phyloP scores from a whole-genome alignment of 2,113 vertebrate genomes.

The Gallinago media region DNA sequence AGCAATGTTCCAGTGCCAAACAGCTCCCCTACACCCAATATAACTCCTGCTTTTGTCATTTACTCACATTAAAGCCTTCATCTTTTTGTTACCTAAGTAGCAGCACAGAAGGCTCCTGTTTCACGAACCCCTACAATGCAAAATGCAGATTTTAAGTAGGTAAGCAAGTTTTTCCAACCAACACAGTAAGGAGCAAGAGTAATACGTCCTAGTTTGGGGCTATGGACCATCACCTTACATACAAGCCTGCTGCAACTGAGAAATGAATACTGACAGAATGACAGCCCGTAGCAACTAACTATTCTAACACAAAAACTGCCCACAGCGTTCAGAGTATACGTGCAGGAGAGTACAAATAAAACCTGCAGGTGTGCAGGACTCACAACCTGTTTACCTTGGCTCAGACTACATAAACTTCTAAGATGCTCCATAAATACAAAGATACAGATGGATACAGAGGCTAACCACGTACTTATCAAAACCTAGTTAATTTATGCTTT shows the following conservation, averaged over 20 bases:
- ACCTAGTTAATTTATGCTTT: not conserved
- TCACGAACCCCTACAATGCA: rapidly evolving
- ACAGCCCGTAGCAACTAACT: not conserved
- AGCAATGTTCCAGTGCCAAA: not conserved
- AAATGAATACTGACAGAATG: not conserved
- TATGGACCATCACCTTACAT: not conserved
- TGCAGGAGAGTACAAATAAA: not conserved
- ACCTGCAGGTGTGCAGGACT: not conserved
- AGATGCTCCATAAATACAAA: not conserved
- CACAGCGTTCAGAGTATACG: rapidly evolving
- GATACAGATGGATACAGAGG: not conserved
- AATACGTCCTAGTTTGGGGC: not conserved
- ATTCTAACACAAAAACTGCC: not conserved
- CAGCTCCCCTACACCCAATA: not conserved
- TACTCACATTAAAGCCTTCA: not conserved
- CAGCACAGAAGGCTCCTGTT: not conserved
- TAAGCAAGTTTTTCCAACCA: not conserved
- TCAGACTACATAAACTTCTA: not conserved
- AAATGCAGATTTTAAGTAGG: not conserved
- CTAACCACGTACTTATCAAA: not conserved
- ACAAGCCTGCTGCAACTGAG: not conserved
- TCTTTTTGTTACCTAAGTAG: not conserved
- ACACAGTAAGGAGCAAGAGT: not conserved
- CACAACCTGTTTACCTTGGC: not conserved
- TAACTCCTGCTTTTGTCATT: not conserved